phyloP scores from a whole-genome alignment of 2,113 vertebrate genomes.

The Henicopernis longicauda region DNA sequence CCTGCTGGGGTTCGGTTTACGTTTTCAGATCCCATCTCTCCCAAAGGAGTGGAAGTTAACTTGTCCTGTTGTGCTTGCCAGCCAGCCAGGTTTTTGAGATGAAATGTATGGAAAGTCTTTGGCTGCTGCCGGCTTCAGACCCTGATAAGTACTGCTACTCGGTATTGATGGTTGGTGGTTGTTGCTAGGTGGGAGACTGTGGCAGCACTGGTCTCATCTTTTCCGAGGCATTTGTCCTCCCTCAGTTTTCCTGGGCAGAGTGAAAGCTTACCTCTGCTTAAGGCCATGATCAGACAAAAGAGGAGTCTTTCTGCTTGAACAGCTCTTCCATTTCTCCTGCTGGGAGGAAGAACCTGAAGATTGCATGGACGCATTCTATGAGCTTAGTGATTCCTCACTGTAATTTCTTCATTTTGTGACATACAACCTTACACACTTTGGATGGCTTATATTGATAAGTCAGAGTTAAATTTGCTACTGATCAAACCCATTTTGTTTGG shows the following conservation, averaged over 20 bases:
- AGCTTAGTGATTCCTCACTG: background rate
- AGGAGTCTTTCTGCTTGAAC: background rate
- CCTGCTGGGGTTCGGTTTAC: background rate
- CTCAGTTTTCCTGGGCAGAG: background rate
- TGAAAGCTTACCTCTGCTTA: background rate
- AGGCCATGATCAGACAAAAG: background rate
- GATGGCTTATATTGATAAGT: background rate
- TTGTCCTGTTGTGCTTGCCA: background rate
- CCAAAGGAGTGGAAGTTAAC: background rate
- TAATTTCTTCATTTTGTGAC: background rate
- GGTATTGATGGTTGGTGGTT: fast-evolving
- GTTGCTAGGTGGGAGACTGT: background rate
- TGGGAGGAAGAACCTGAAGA: background rate
- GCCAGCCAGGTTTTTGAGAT: background rate
- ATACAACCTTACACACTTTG: background rate
- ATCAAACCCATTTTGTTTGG: background rate
- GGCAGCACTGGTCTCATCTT: background rate
- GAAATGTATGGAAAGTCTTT: background rate
- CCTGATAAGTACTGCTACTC: background rate
- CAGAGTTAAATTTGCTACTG: background rate
- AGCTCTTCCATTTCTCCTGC: background rate
- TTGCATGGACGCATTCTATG: background rate
- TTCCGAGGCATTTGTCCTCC: background rate
- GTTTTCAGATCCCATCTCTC: background rate
- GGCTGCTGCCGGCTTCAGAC: background rate